Base-by-base conservation (phyloP, 2,888 invertebrate species). In the Villa cingulata region DNA sequence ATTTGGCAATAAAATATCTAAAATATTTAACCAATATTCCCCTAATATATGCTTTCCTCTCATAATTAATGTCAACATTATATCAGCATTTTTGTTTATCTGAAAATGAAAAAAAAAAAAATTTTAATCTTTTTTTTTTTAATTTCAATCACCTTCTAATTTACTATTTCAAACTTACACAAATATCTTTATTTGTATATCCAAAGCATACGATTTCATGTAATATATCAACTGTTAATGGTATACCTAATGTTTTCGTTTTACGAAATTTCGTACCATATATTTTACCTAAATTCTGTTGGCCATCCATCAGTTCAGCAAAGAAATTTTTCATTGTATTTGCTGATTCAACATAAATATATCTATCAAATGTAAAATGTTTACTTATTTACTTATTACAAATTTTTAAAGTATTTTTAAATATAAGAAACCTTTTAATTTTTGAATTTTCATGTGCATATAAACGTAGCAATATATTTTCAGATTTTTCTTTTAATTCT, bases 291-390 rank as follows among this genome's bases (percentile, higher is more conserved):
- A 54, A 38, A 17, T 58, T 61, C 20, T 48, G 53, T 18, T 59
- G 58, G 6, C 60, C 60, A 51, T 62, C 59, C 55, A 66, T 57
- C 16, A 68, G 49, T 7, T 56, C 55, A 19, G 61, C 63, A 41
- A 66, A 64, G 41, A 60, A 63, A 0, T 51, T 50, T 27, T 63
- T 60, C 40, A 63, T 56, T 2, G 57, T 55, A 3, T 54, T 54
- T 9, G 55, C 53, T 3, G 63, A 48, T 42, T 58, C 54, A 4
- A 56, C 54, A 48, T 63, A 61, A 0, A 53, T 49, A 16, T 50
- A 18, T 17, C 55, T 53, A 32, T 15, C 1, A 32, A 32, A 12
- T 32, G 2, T 27, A 32, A 34, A 34, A 17, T 1, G 15, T 19
- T 20, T 16, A 6, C 7, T 23, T 23, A 7, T 23, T 4, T 6